Evolutionary conservation across 1,140 invertebrate genomes (phyloP), one percentile per base, ranked within the genome.

Genomic region (Ephestia elutella): DNA sequence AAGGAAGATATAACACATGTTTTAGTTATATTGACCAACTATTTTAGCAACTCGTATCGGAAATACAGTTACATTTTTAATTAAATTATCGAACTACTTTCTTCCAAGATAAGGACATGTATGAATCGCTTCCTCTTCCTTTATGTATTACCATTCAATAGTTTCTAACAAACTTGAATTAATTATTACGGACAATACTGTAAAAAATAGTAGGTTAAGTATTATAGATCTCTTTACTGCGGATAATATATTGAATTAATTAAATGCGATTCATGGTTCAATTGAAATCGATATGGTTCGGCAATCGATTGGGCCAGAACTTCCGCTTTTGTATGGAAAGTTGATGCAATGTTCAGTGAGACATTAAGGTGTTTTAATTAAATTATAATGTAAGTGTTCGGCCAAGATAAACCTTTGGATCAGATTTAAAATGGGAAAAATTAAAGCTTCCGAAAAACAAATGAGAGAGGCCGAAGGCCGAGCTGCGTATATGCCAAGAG

Each of bases 141-240:
- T 28, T 25, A 4, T 5, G 17, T 38, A 44, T 17, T 11, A 10
- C 38, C 15, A 35, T 60, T 54, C 21, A 21, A 17, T 18, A 53
- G 5, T 48, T 49, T 44, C 68, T 81, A 82, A 82, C 75, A 75
- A 85, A 81, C 71, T 70, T 73, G 76, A 82, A 82, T 80, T 82
- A 82, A 80, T 85, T 80, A 79, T 85, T 80, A 76, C 62, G 71
- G 61, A 75, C 68, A 75, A 74, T 73, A 68, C 19, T 56, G 11
- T 48, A 48, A 48, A 56, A 15, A 8, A 11, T 11, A 17, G 18
- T 38, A 44, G 13, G 13, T 44, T 15, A n/a, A 44, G 5, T 3
- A 44, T 15, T 15, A 15, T 15, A 5, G 32, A 44, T 5, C 38
- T 44, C 32, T 44, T 44, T 44, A 44, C 38, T 15, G 38, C 5